These are phyloP conservation scores for Drosophila punjabiensis DNA, from an alignment of 1,140 invertebrate genomes.

Conservation along the genomic window DNA sequence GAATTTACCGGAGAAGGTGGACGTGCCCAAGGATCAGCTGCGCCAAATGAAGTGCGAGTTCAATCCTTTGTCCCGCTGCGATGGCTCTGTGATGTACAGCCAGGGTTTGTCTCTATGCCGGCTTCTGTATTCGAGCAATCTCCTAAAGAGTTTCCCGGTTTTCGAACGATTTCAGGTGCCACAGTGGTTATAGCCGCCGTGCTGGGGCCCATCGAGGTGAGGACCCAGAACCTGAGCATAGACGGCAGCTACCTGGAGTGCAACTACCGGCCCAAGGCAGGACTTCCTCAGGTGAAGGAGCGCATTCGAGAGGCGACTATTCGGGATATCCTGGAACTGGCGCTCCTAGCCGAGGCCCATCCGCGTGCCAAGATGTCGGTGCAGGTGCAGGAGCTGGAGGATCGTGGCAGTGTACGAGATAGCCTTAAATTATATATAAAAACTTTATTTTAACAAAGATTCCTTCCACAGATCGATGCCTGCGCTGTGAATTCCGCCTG, in stretches of 20 bases:
- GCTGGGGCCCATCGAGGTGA: conserved; percentile 94
- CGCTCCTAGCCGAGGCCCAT: conserved; percentile 89
- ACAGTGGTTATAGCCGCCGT: conserved; percentile 91
- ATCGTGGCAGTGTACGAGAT: conserved; percentile 91
- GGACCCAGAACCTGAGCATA: conserved; percentile 90
- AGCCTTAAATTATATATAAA: not conserved
- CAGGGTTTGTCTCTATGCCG: conserved; percentile 87
- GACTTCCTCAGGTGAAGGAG: conserved; percentile 90
- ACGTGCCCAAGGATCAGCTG: conserved; percentile 35
- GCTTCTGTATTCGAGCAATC: conserved; percentile 18
- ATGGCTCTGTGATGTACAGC: conserved; percentile 91
- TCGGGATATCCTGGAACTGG: conserved; percentile 91
- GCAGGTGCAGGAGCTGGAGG: conserved; percentile 94
- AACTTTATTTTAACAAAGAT: conserved; percentile 2
- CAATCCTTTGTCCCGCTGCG: conserved; percentile 89
- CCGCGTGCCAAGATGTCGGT: conserved; percentile 92
- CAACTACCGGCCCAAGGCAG: conserved; percentile 91
- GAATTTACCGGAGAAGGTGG: conserved; percentile 15
- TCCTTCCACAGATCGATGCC: conserved; percentile 88
- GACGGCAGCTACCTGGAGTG: conserved; percentile 93
- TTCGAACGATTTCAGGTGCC: conserved; percentile 86
- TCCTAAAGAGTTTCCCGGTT: conserved; percentile 7
- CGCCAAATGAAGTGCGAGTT: conserved; percentile 89
- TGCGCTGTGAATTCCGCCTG: conserved; percentile 93
- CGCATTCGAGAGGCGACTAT: conserved; percentile 91